phyloP scores from a whole-genome alignment of 2,888 invertebrate genomes.

The Oligia fasciuncula region DNA sequence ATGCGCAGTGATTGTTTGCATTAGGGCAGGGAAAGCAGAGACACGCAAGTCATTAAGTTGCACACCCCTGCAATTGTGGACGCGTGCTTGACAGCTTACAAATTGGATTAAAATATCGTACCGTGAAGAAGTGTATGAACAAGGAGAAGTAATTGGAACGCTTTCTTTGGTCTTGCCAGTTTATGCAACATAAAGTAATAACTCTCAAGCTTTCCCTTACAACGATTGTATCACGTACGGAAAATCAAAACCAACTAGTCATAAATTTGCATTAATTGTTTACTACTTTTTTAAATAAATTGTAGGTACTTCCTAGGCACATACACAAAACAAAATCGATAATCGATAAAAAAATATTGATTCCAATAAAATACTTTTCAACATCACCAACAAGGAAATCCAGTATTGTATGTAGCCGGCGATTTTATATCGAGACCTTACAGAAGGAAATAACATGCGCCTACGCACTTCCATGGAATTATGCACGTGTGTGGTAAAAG shows the following conservation, averaged over 20 bases:
- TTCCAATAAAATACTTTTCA: constrained; percentile 40
- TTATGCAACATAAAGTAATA: background rate
- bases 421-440: constrained; percentile 49
- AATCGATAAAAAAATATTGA: constrained; percentile 10
- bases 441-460: constrained; percentile 54
- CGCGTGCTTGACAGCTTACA: constrained; percentile 1
- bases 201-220: background rate
- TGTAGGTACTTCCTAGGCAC: background rate
- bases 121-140: background rate
- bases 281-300: background rate
- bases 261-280: background rate
- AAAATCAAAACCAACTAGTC: background rate
- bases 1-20: constrained; percentile 31
- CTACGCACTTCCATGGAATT: constrained; percentile 59
- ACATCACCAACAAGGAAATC: constrained; percentile 56
- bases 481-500: constrained; percentile 60
- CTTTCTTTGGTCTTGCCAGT: background rate
- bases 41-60: constrained; percentile 11
- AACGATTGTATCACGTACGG: background rate
- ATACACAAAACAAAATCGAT: constrained; percentile 1
- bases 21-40: background rate
- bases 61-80: background rate
- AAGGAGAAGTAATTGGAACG: background rate
- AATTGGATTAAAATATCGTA: constrained; percentile 8
- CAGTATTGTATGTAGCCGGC: constrained; percentile 16